phyloP scores from a whole-genome alignment of 2,888 invertebrate species.

The Lydus trimaculatus region DNA sequence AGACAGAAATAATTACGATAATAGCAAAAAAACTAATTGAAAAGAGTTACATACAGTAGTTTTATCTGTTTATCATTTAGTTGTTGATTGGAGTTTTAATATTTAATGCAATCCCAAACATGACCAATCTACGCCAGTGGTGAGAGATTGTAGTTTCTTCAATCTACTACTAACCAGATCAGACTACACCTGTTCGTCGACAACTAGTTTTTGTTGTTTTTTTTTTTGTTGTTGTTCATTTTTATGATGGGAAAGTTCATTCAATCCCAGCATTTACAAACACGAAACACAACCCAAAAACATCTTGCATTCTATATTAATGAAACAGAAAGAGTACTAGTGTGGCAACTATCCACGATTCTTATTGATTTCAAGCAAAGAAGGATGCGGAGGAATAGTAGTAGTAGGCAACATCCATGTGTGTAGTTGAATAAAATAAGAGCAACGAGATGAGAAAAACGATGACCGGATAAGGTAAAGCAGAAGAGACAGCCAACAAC shows the following conservation, averaged over 20 bases:
- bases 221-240: conserved; percentile 34
- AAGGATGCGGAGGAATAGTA: neutral
- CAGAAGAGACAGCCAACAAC: neutral
- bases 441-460: neutral
- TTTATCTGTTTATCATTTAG: neutral
- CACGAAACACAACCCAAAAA: neutral
- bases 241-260: conserved; percentile 52
- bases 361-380: neutral
- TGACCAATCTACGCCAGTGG: conserved; percentile 3
- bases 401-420: neutral
- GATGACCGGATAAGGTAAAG: neutral
- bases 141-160: neutral
- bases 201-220: conserved; percentile 50
- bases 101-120: neutral
- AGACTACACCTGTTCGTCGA: conserved; percentile 52
- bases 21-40: no score
- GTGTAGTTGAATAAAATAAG: neutral
- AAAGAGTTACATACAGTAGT: neutral
- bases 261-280: conserved; percentile 40
- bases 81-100: neutral
- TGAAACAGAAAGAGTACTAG: neutral
- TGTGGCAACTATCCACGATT: neutral
- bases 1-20: no score
- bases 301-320: neutral
- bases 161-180: conserved; percentile 37